These are phyloP conservation scores for Bibio marci DNA, from an alignment of 2,888 invertebrate species.

Conservation along the genomic window DNA sequence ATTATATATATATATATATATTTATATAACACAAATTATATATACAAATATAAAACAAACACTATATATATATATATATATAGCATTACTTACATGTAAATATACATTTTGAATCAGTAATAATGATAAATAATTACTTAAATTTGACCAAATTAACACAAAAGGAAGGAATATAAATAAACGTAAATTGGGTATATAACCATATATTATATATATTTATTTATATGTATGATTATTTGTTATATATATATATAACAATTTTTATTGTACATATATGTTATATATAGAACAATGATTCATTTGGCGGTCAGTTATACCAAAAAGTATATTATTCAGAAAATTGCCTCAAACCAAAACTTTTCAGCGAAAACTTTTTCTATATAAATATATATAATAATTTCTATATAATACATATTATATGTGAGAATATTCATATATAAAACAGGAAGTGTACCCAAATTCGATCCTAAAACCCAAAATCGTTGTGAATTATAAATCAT, in stretches of 20 bases:
- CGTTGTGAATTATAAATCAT: slow-evolving; percentile 3
- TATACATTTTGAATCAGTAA: too few relatives aligned
- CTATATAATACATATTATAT: neutral
- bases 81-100: too few relatives aligned
- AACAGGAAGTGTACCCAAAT: slow-evolving; percentile 2
- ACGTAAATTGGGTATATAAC: neutral
- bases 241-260: too few relatives aligned
- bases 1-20: too few relatives aligned
- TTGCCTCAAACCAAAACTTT: neutral
- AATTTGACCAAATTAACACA: slow-evolving; percentile 4
- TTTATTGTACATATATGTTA: too few relatives aligned
- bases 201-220: too few relatives aligned
- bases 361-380: neutral
- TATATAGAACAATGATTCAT: slow-evolving; percentile 1
- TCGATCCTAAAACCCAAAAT: slow-evolving; percentile 2
- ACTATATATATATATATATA: too few relatives aligned
- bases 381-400: neutral
- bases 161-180: slow-evolving; percentile 1
- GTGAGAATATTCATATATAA: neutral
- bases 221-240: too few relatives aligned
- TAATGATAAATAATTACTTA: slow-evolving; percentile 4
- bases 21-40: too few relatives aligned
- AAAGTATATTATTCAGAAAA: slow-evolving; percentile 4
- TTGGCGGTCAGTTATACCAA: slow-evolving; percentile 3
- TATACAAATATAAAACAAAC: too few relatives aligned